phyloP scores from a whole-genome alignment of 35 echinoderm and acorn worm species.

The Apostichopus californicus region DNA sequence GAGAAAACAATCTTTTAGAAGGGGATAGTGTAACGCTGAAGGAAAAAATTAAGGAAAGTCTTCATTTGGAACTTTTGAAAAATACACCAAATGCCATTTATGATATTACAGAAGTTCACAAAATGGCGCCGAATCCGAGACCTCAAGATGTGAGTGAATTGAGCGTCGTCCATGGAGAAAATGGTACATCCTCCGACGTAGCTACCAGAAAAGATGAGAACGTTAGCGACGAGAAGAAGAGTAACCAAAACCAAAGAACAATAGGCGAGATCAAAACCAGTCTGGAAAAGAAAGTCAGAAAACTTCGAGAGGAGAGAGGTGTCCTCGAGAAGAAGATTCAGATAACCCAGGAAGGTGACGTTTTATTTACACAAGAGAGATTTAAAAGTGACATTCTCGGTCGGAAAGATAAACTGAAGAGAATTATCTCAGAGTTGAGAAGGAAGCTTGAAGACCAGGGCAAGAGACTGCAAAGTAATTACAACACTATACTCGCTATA shows the following conservation, averaged over 20 bases:
- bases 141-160: conserved; percentile 9
- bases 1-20: conserved; percentile 6
- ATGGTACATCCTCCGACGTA: neutral
- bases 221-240: neutral
- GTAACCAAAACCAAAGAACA: conserved; percentile 69
- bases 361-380: conserved; percentile 66
- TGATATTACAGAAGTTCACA: neutral
- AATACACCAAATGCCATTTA: conserved; percentile 11
- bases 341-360: conserved; percentile 80
- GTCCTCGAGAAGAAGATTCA: conserved; percentile 85
- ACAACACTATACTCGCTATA: conserved; percentile 75
- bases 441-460: conserved; percentile 80
- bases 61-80: conserved; percentile 36
- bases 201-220: neutral
- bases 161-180: neutral
- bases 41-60: conserved; percentile 10
- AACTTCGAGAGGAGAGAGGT: conserved; percentile 70
- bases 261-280: conserved; percentile 73
- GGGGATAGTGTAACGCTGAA: conserved; percentile 9
- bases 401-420: conserved; percentile 75
- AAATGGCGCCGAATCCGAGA: conserved; percentile 55
- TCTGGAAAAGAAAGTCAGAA: conserved; percentile 78
- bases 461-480: conserved; percentile 69
- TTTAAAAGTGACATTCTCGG: conserved; percentile 60
- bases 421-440: conserved; percentile 73